Base-by-base conservation (phyloP, 2,888 invertebrate genomes). In the Odontocolon sp. region DNA sequence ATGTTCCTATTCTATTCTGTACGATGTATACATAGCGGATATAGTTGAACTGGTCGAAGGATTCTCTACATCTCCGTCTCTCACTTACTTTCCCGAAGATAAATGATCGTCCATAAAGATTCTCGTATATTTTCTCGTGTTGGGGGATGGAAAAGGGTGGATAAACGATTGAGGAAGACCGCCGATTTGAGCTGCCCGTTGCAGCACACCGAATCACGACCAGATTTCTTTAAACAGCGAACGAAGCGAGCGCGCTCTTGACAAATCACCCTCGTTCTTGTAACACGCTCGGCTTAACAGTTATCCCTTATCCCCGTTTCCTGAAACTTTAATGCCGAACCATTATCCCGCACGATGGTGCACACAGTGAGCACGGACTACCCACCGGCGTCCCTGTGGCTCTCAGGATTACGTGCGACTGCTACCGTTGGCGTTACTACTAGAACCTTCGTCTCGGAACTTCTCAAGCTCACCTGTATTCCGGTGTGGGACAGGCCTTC, bases 401-500 rank as follows among this genome's bases (percentile, higher is more conserved):
- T 61, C 68, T 8, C 21, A 50, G 57, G 61, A 70, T 71, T 67
- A 67, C 45, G 61, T n/a, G 47, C n/a, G n/a, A n/a, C 28, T 42
- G 56, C 16, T 47, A 4, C 36, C 1, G 31, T 18, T 38, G 36
- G 3, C 3, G 28, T 18, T 18, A 2, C 18, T 42, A 2, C 42
- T 9, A 31, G 16, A 8, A 18, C 16, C 56, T 14, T 14, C 8
- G 28, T 40, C 42, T 8, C 3, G n/a, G 9, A 56, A 2, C 31
- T 61, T 36, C 18, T 31, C 31, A 52, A 68, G 87, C 89, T 91
- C 92, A 95, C 95, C 95, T 93, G 91, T 95, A 94, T 91, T 94
- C 94, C n/a, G 95, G 95, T 42, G 94, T 92, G 70, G 96, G 96
- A 90, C 95, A 95, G 68, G 95, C 95, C 88, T 94, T 95, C n/a